phyloP scores from a whole-genome alignment of 2,888 invertebrate species.

The Bruchidius siliquastri region DNA sequence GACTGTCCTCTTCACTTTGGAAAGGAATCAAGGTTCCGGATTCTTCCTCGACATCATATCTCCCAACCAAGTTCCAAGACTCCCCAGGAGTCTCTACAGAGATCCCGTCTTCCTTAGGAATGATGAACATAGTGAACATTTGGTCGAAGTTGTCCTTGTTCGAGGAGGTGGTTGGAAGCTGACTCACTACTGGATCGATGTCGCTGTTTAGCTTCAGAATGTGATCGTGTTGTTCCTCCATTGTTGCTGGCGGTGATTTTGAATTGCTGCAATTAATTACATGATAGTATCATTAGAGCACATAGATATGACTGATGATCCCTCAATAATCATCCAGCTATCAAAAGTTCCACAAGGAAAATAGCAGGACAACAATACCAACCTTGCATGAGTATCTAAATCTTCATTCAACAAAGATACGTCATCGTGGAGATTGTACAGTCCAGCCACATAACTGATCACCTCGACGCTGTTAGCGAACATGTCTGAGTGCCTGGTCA shows the following conservation, averaged over 20 bases:
- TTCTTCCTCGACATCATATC: conserved; percentile 46
- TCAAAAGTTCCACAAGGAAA: not conserved
- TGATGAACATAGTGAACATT: conserved; percentile 40
- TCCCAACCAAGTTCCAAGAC: conserved; percentile 43
- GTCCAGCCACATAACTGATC: conserved; percentile 49
- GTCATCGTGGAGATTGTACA: conserved; percentile 47
- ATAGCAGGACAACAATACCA: not conserved
- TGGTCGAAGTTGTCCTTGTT: conserved; percentile 34
- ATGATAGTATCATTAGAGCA: too few species aligned
- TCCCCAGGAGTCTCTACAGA: conserved; percentile 36
- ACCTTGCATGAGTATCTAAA: conserved; percentile 14
- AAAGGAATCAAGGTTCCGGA: conserved; percentile 44
- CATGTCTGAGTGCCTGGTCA: conserved; percentile 52
- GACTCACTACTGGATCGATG: conserved; percentile 30
- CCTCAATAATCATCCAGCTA: too few species aligned
- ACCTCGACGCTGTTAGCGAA: conserved; percentile 53
- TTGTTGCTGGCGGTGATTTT: not conserved
- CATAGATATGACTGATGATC: too few species aligned
- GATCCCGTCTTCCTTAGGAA: conserved; percentile 38
- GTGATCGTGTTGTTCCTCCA: conserved; percentile 16
- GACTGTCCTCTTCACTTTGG: conserved; percentile 31
- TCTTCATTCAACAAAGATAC: conserved; percentile 2
- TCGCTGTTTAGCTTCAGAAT: conserved; percentile 17
- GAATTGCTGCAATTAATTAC: not conserved
- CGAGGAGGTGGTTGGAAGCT: conserved; percentile 15